These are phyloP conservation scores for Parnassius smintheus DNA, from an alignment of 2,888 invertebrate species.

Conservation along the genomic window DNA sequence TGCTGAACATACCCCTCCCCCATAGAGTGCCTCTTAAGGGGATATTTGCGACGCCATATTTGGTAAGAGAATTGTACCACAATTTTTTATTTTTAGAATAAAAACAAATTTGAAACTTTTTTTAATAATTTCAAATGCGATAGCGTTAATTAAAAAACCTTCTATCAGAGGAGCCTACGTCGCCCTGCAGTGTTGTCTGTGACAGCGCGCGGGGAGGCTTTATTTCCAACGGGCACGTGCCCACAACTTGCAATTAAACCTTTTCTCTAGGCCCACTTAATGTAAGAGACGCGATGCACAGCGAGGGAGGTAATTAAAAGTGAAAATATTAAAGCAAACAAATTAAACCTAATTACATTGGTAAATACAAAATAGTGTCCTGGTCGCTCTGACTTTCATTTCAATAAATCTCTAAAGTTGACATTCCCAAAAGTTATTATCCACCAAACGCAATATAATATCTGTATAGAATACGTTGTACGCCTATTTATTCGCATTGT, in stretches of 20 bases:
- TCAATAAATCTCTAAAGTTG: no score
- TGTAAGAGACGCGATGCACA: constrained; percentile 6
- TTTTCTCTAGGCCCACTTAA: constrained; percentile 12
- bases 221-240: constrained; percentile 20
- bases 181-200: constrained; percentile 7
- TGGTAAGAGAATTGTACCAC: no score
- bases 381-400: no score
- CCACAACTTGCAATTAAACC: constrained; percentile 18
- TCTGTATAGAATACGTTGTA: no score
- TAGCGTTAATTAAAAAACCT: constrained; percentile 18
- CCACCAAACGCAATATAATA: no score
- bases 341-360: neutral
- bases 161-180: constrained; percentile 8
- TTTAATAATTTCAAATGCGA: constrained; percentile 1
- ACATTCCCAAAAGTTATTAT: no score
- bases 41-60: no score
- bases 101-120: neutral
- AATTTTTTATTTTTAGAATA: no score
- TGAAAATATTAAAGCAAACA: constrained; percentile 4
- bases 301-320: constrained; percentile 9
- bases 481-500: no score
- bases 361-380: neutral
- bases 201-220: constrained; percentile 11
- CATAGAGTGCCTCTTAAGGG: no score
- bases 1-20: no score